A percentile compares a stretch with the other conserved stretches of the same genome.
These are phyloP conservation scores for Engraulis encrasicolus DNA, from an alignment of 2,113 vertebrate species.

Conservation along the genomic window DNA sequence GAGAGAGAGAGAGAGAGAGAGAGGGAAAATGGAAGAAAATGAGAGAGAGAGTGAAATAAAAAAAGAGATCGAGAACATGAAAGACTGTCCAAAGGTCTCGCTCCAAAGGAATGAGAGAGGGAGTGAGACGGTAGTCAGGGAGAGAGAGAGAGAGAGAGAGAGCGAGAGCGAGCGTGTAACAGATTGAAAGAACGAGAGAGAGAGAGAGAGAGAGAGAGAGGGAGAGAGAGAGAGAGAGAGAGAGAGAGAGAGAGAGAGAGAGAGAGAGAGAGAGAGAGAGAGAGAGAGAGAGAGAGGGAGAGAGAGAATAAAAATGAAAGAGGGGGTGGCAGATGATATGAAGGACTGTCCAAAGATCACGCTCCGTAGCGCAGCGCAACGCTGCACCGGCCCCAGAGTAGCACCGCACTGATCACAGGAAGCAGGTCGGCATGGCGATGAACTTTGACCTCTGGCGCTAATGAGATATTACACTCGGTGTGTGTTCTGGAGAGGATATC, in stretches of 20 bases:
- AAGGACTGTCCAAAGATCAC: not conserved
- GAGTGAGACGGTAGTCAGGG: not conserved
- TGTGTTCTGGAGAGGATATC: not conserved
- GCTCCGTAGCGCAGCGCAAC: not conserved
- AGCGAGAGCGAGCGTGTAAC: not conserved
- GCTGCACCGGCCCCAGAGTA: not conserved
- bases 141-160: constrained; percentile 12
- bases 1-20: not conserved
- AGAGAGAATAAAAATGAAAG: not conserved
- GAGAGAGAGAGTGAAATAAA: not conserved
- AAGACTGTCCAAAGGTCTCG: too few species aligned
- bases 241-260: not conserved
- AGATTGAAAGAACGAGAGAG: not conserved
- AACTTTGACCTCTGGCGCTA: not conserved
- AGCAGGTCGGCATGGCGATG: not conserved
- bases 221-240: not conserved
- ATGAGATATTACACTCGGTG: not conserved
- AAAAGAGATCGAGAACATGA: not conserved
- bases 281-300: not conserved
- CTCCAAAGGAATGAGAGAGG: not conserved
- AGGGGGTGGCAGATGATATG: not conserved
- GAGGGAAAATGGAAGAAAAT: too few species aligned
- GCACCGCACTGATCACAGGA: not conserved
- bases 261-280: not conserved
- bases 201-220: not conserved